Evolutionary conservation across 2,888 invertebrate species (phyloP).

Genomic region (Serrognathus titanus): DNA sequence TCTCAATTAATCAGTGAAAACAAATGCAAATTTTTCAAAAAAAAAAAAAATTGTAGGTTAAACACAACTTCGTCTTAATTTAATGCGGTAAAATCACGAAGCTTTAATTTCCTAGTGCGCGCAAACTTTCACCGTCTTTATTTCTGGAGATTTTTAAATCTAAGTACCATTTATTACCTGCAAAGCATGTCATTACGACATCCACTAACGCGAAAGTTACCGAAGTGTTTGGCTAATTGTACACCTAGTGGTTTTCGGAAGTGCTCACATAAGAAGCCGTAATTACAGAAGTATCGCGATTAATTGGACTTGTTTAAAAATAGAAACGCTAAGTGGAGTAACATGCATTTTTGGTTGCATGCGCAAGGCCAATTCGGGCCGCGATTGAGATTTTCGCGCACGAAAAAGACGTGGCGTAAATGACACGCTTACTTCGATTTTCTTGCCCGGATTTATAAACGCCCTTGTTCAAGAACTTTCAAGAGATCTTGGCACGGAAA

Average conservation of each 20-base stretch:
- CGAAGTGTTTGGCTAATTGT: not conserved
- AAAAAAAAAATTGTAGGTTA: too few relatives aligned
- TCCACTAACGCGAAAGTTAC: not conserved
- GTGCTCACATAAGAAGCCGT: constrained; percentile 3
- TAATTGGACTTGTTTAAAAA: not conserved
- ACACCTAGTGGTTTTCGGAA: not conserved
- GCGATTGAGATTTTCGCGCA: not conserved
- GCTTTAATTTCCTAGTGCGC: too few relatives aligned
- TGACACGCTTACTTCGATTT: constrained; percentile 6
- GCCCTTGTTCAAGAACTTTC: not conserved
- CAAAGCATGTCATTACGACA: not conserved
- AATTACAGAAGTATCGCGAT: constrained; percentile 2
- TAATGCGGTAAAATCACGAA: too few relatives aligned
- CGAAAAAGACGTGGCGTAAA: constrained; percentile 10
- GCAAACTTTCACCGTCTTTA: too few relatives aligned
- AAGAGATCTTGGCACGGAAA: too few relatives aligned
- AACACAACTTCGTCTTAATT: too few relatives aligned
- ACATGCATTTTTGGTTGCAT: constrained; percentile 12
- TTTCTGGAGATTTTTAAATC: too few relatives aligned
- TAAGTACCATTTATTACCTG: too few relatives aligned
- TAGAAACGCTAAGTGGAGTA: constrained; percentile 4
- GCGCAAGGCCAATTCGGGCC: constrained; percentile 1
- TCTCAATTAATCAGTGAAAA: too few relatives aligned
- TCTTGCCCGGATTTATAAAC: not conserved
- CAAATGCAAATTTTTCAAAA: too few relatives aligned